phyloP scores from a whole-genome alignment of 2,113 vertebrate species.

The Entelurus aequoreus region DNA sequence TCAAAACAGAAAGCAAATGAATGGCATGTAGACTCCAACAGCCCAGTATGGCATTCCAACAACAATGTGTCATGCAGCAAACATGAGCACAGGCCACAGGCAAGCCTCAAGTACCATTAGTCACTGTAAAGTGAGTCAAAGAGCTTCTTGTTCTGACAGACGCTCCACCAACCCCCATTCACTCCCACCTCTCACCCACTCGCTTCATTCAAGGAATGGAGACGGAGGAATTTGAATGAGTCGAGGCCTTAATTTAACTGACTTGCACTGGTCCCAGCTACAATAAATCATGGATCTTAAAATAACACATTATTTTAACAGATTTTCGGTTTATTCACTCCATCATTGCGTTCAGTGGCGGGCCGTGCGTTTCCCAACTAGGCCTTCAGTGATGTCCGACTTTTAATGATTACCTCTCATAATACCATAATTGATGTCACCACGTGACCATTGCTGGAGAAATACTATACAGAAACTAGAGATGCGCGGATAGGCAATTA shows the following conservation, averaged over 20 bases:
- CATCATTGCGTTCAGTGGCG: too few relatives aligned
- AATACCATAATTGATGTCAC: too few relatives aligned
- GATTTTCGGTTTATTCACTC: background rate
- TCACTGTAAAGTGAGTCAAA: constrained; percentile 54
- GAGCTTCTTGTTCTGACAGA: constrained; percentile 48
- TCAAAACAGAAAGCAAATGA: background rate
- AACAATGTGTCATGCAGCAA: constrained; percentile 50
- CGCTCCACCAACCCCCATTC: background rate
- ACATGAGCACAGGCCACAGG: constrained; percentile 35
- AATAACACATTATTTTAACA: constrained; percentile 6
- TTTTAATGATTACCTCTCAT: too few relatives aligned
- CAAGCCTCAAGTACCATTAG: constrained; percentile 44
- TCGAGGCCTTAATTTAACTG: constrained; percentile 11
- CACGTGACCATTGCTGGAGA: too few relatives aligned
- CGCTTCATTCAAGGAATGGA: constrained; percentile 22
- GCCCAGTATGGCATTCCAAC: constrained; percentile 35
- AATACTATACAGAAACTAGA: too few relatives aligned
- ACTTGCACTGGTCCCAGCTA: background rate
- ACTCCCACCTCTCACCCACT: background rate
- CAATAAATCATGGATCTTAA: constrained; percentile 31
- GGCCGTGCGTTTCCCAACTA: too few relatives aligned
- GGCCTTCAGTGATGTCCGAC: too few relatives aligned
- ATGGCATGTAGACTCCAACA: constrained; percentile 13
- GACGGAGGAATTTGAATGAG: constrained; percentile 20
- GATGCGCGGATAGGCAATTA: too few relatives aligned